phyloP scores from a whole-genome alignment of 2,888 invertebrate species.

The Phyllotreta striolata region DNA sequence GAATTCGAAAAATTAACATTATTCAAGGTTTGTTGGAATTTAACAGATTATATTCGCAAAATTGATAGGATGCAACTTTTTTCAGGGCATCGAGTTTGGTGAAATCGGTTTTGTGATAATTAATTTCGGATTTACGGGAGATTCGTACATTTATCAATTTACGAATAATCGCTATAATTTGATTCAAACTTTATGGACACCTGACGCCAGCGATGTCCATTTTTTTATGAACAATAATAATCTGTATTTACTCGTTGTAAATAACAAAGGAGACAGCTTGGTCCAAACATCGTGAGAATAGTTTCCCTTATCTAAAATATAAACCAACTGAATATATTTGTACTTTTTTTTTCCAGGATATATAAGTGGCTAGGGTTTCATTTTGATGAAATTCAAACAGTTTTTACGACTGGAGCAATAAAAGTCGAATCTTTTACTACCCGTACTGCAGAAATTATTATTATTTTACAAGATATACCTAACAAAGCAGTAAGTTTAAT shows the following conservation, averaged over 20 bases:
- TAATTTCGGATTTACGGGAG: conserved; percentile 21
- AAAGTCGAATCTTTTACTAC: conserved; percentile 47
- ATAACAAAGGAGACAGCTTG: conserved; percentile 42
- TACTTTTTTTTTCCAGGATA: conserved; percentile 49
- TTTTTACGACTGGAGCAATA: conserved; percentile 40
- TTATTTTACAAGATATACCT: conserved; percentile 43
- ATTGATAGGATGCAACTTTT: conserved; percentile 1
- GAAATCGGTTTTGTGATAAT: conserved; percentile 34
- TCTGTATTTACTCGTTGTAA: conserved; percentile 48
- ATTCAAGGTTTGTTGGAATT: conserved; percentile 17
- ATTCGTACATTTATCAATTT: conserved; percentile 34
- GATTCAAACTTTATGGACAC: conserved; percentile 44
- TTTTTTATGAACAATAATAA: conserved; percentile 49
- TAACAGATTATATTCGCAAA: conserved; percentile 6
- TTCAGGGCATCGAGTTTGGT: conserved; percentile 32
- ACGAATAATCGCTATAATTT: conserved; percentile 17
- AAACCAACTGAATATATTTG: conserved; percentile 24
- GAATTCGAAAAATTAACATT: conserved; percentile 22
- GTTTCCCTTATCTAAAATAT: conserved; percentile 22
- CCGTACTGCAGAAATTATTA: conserved; percentile 48
- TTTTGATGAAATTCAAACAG: conserved; percentile 51
- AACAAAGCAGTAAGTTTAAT: conserved; percentile 35
- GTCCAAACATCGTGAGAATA: conserved; percentile 46
- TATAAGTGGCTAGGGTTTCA: conserved; percentile 53
- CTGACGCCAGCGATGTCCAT: conserved; percentile 44